Base-by-base conservation (phyloP, 2,888 invertebrate species). In the Pyrocoelia pectoralis region DNA sequence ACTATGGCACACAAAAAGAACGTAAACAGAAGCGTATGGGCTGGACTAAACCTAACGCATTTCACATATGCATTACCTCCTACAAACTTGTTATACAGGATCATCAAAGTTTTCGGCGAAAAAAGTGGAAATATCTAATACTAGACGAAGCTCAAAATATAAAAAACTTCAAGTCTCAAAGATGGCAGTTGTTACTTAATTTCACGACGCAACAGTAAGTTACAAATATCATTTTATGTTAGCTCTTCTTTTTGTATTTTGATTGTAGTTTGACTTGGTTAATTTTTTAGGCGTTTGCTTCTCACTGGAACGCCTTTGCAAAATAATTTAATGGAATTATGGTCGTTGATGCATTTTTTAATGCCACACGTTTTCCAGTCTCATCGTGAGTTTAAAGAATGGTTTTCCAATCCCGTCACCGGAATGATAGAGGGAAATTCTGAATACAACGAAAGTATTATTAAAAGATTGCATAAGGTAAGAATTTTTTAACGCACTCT, bases 61-160 rank as follows among this genome's bases (percentile, higher is more conserved):
- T 99, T 84, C 98, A 96, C 80, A 91, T 98, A 71, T 98, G 98
- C 82, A 97, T 98, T 73, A 98, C 98, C 1, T 97, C 97, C 0
- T 98, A 98, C 82, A 98, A 98, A 82, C 84, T 99, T 70, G 98
- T 98, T 56, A 96, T 98, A 75, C 98, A 98, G 82, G 99, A 99
- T 85, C 97, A 98, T 83, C 94, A 96, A 81, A 94, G 95, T 79
- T 99, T 99, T 83, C 87, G 98, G 57, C 85, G 97, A 70, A 98
- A 98, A 83, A 94, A 96, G 71, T 99, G 99, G 98, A 95, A 96
- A 80, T 99, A 98, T 81, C 87, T 99, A 51, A 96, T 99, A 70
- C 86, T 99, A 56, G 98, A 99, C 79, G 98, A 98, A 83, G 98
- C 98, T 33, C 99, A 99, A 81, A 98, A 99, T 80, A 99, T 99